phyloP scores from a whole-genome alignment of 2,888 invertebrate genomes.

The Atethmia centrago region DNA sequence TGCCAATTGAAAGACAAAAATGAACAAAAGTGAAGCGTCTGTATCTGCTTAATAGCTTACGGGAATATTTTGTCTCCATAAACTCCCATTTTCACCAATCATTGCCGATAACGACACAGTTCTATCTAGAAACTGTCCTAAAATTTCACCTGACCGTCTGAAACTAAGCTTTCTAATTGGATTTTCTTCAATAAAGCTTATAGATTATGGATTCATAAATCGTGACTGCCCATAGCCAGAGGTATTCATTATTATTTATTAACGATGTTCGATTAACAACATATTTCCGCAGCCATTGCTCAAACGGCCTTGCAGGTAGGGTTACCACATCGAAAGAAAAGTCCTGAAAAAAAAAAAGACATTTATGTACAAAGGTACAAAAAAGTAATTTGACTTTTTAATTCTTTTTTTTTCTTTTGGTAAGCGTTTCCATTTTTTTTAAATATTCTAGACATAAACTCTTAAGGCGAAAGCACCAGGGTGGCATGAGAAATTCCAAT shows the following conservation, averaged over 20 bases:
- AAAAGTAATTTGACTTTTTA: not conserved
- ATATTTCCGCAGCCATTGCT: constrained; percentile 49
- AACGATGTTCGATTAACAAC: constrained; percentile 47
- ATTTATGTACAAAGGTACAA: not conserved
- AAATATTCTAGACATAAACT: not conserved
- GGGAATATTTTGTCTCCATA: not conserved
- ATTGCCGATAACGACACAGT: not conserved
- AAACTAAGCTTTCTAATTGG: constrained; percentile 53
- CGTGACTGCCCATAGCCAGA: constrained; percentile 43
- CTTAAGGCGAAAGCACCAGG: not conserved
- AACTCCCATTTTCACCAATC: not conserved
- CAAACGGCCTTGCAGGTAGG: constrained; percentile 33
- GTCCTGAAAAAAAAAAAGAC: not conserved
- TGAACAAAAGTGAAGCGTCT: not conserved
- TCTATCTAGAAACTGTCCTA: constrained; percentile 3
- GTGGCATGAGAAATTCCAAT: not conserved
- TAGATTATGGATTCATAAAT: constrained; percentile 54
- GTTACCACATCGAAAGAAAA: not conserved
- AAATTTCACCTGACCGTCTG: not conserved
- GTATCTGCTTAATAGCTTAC: not conserved
- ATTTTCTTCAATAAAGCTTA: constrained; percentile 49
- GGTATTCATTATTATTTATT: constrained; percentile 56
- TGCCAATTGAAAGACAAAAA: not conserved
- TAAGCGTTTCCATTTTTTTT: not conserved
- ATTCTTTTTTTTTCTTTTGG: not conserved